Conservation (phyloP, 2,113 vertebrate genomes). For the Garra rufa region DNA sequence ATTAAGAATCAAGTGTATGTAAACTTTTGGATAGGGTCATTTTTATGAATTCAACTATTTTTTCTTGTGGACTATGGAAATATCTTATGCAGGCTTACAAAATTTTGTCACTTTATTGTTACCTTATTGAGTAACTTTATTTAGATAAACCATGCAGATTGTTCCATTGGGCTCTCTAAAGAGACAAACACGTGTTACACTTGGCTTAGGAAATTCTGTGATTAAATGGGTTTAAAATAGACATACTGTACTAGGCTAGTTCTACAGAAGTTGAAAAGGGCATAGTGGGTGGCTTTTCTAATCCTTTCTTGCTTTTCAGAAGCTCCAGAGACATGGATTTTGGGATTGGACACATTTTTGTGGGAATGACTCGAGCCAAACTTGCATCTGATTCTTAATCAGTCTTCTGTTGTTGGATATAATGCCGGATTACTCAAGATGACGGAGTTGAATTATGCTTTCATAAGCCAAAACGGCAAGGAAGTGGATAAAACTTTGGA, state of each 20-base stretch:
- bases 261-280: neutral
- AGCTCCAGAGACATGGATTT: slow-evolving; percentile 22
- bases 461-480: slow-evolving; percentile 67
- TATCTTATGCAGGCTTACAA: no score
- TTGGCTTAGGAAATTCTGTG: no score
- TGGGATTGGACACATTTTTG: slow-evolving; percentile 23
- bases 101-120: no score
- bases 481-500: slow-evolving; percentile 68
- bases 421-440: slow-evolving; percentile 73
- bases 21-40: no score
- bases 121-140: no score
- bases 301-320: slow-evolving; percentile 27
- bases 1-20: no score
- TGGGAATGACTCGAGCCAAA: neutral
- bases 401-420: slow-evolving; percentile 47
- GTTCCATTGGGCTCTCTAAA: no score
- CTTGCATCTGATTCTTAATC: slow-evolving; percentile 25
- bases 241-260: neutral
- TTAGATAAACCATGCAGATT: no score
- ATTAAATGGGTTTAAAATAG: neutral
- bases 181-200: no score
- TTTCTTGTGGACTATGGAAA: no score
- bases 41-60: no score
- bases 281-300: slow-evolving; percentile 26
- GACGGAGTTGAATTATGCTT: slow-evolving; percentile 72